Percentiles rank a stretch among this genome's conserved stretches.
Evolutionary conservation across 2,888 invertebrate genomes (phyloP).

Genomic region (Mellilla xanthometata): DNA sequence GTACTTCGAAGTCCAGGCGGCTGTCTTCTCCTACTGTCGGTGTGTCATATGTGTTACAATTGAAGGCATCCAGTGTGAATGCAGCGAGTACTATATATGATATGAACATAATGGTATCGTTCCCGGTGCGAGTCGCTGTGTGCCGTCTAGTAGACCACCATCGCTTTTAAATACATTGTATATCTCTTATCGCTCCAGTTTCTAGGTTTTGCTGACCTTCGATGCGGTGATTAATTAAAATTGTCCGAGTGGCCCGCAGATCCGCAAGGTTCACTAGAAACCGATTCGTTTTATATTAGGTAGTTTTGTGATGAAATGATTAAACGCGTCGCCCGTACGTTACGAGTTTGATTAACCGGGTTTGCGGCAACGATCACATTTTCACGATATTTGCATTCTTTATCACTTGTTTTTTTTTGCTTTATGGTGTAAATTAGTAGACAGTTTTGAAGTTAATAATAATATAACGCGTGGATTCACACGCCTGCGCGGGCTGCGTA

Average conservation of each 20-base stretch:
- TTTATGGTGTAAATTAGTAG: neutral
- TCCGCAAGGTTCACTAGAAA: constrained; percentile 4
- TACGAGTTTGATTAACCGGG: no score
- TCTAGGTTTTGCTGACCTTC: neutral
- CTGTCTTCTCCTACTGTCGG: constrained; percentile 21
- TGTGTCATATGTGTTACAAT: constrained; percentile 6
- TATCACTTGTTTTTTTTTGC: neutral
- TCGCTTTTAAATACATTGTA: constrained; percentile 10
- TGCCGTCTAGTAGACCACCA: neutral
- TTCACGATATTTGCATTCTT: neutral
- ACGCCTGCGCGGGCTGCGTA: no score
- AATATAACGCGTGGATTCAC: neutral
- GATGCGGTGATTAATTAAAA: neutral
- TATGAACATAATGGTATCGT: constrained; percentile 2
- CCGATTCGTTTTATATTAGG: no score
- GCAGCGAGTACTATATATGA: neutral
- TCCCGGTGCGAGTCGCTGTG: neutral
- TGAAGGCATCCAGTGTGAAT: neutral
- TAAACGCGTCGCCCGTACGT: neutral
- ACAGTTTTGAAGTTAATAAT: neutral
- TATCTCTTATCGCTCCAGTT: constrained; percentile 8
- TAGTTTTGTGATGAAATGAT: no score
- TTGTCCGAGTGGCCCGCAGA: constrained; percentile 11
- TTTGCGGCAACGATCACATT: neutral
- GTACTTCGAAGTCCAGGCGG: constrained; percentile 25